Evolutionary conservation across 2,888 invertebrate genomes (phyloP).

Genomic region (Volucella zonaria): DNA sequence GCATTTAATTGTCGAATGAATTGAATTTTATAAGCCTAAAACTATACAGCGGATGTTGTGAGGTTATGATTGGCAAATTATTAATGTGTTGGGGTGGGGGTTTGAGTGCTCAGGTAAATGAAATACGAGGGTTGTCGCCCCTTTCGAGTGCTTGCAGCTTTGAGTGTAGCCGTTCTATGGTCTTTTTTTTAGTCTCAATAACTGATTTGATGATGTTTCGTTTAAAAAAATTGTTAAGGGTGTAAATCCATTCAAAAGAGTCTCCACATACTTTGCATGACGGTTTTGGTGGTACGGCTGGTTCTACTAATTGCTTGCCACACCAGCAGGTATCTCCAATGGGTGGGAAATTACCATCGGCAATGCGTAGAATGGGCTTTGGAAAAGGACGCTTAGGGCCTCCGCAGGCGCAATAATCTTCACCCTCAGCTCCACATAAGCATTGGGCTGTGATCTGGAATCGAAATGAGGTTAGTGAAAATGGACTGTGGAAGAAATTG

Average conservation of each 20-base stretch:
- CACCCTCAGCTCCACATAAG: slow-evolving; percentile 79
- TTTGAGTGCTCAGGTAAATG: not conserved
- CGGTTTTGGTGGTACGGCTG: slow-evolving; percentile 78
- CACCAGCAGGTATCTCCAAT: slow-evolving; percentile 81
- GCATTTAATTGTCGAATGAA: slow-evolving; percentile 4
- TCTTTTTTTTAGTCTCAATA: slow-evolving; percentile 76
- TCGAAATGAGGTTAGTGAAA: slow-evolving; percentile 20
- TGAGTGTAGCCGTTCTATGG: slow-evolving; percentile 76
- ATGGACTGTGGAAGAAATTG: not conserved
- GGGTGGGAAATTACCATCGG: slow-evolving; percentile 77
- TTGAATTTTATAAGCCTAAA: slow-evolving; percentile 52
- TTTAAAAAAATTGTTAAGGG: slow-evolving; percentile 78
- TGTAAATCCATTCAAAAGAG: slow-evolving; percentile 77
- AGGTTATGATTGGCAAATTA: slow-evolving; percentile 25
- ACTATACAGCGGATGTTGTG: slow-evolving; percentile 38
- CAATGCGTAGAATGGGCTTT: slow-evolving; percentile 59
- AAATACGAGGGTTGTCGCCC: no score
- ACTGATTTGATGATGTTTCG: slow-evolving; percentile 77
- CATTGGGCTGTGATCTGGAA: slow-evolving; percentile 78
- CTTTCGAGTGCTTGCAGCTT: slow-evolving; percentile 74
- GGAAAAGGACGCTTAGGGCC: slow-evolving; percentile 57
- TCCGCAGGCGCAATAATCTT: slow-evolving; percentile 77
- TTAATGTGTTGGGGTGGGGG: slow-evolving; percentile 10
- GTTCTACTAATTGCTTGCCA: slow-evolving; percentile 80
- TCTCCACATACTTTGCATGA: slow-evolving; percentile 79